Conservation (phyloP, 2,888 invertebrate genomes). For the Polyploca ridens region DNA sequence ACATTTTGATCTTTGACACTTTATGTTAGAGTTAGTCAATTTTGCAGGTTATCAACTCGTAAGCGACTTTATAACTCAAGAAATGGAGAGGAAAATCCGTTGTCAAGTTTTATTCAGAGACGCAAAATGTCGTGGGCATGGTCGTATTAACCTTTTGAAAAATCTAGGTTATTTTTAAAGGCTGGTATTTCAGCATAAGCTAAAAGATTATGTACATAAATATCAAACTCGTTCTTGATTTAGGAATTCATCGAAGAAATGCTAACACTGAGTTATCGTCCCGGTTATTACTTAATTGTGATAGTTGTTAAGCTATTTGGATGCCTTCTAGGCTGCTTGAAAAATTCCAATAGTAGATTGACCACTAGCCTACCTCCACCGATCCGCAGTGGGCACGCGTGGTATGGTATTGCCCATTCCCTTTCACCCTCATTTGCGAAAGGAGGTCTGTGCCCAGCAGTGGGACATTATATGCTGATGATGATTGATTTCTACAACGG, state of each 20-base stretch:
- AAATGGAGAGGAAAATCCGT: conserved; percentile 44
- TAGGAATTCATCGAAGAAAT: not conserved
- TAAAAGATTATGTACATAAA: not conserved
- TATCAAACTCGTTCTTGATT: not conserved
- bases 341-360: too few relatives aligned
- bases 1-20: conserved; percentile 38
- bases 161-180: not conserved
- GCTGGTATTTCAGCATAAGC: not conserved
- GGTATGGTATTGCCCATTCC: too few relatives aligned
- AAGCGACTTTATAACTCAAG: conserved; percentile 39
- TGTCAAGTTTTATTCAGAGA: conserved; percentile 22
- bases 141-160: not conserved
- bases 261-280: too few relatives aligned
- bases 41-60: conserved; percentile 37
- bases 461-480: too few relatives aligned
- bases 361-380: too few relatives aligned
- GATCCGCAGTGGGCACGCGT: too few relatives aligned
- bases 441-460: too few relatives aligned
- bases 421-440: too few relatives aligned
- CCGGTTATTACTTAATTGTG: too few relatives aligned
- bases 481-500: too few relatives aligned
- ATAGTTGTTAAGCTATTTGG: too few relatives aligned
- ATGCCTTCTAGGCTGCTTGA: too few relatives aligned
- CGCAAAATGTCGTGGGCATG: not conserved
- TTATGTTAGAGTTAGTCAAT: conserved; percentile 38